These are phyloP conservation scores for Pseudotriccus pelzelni DNA, from an alignment of 2,797 vertebrate genomes.

Conservation along the genomic window DNA sequence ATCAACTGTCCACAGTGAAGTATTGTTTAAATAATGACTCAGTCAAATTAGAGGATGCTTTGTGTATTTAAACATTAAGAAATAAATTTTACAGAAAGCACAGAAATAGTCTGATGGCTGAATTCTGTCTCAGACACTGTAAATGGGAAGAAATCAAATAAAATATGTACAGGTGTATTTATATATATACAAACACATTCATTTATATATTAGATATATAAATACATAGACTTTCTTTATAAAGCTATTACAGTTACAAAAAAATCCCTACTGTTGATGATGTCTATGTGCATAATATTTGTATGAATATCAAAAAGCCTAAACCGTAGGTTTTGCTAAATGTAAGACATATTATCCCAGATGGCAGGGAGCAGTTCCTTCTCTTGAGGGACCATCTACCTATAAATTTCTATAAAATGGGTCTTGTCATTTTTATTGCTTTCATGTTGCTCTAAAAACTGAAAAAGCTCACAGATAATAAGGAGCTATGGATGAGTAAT, in stretches of 20 bases:
- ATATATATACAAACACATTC: not conserved
- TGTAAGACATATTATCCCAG: not conserved
- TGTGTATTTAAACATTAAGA: not conserved
- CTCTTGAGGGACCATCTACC: constrained; percentile 21
- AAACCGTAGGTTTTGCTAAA: not conserved
- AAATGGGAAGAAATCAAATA: not conserved
- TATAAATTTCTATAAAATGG: constrained; percentile 33
- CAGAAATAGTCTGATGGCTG: not conserved
- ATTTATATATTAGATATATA: not conserved
- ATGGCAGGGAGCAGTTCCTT: constrained; percentile 15
- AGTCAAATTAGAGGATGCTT: not conserved
- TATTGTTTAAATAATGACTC: not conserved
- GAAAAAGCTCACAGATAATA: constrained; percentile 48
- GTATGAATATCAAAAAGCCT: not conserved
- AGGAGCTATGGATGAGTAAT: not conserved
- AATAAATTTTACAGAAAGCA: not conserved
- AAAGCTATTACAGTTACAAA: not conserved
- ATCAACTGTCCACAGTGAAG: not conserved
- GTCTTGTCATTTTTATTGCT: constrained; percentile 63
- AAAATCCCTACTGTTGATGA: not conserved
- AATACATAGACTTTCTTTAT: not conserved
- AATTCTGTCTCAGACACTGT: not conserved
- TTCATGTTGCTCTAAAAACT: constrained; percentile 55
- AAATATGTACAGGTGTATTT: not conserved
- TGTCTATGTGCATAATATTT: not conserved